These are phyloP conservation scores for Trichomalopsis sarcophagae DNA, from an alignment of 1,140 invertebrate genomes.

Conservation along the genomic window DNA sequence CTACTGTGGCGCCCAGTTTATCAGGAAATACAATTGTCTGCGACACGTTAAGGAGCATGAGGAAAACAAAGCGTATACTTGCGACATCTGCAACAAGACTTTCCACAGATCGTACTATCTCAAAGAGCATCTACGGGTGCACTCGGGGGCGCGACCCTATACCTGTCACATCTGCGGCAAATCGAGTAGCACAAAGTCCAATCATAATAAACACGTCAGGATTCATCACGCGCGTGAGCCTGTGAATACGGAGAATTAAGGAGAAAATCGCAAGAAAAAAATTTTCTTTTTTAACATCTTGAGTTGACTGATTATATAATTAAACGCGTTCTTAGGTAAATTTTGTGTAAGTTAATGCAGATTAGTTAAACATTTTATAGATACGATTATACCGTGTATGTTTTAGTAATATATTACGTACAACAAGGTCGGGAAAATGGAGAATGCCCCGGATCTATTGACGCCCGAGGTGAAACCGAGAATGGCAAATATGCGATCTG, in stretches of 20 bases:
- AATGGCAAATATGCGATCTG: too few species aligned
- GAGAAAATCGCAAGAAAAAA: conserved; percentile 77
- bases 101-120: conserved; percentile 92
- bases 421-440: too few species aligned
- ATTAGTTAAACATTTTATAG: background rate
- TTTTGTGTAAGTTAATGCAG: background rate
- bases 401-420: too few species aligned
- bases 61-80: conserved; percentile 90
- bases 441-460: too few species aligned
- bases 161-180: conserved; percentile 91
- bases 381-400: too few species aligned
- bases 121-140: conserved; percentile 89
- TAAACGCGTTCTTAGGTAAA: background rate
- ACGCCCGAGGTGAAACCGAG: too few species aligned
- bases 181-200: conserved; percentile 89
- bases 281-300: background rate
- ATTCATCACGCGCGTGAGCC: conserved; percentile 91
- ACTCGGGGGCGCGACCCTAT: conserved; percentile 88
- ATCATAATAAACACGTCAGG: conserved; percentile 91
- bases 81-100: conserved; percentile 89
- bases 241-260: conserved; percentile 87
- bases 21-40: conserved; percentile 93
- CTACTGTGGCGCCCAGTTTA: conserved; percentile 95
- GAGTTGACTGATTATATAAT: conserved; percentile 26
- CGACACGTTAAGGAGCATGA: conserved; percentile 94